Conservation (phyloP, 2,888 invertebrate genomes). For the Protodeltote pygarga region DNA sequence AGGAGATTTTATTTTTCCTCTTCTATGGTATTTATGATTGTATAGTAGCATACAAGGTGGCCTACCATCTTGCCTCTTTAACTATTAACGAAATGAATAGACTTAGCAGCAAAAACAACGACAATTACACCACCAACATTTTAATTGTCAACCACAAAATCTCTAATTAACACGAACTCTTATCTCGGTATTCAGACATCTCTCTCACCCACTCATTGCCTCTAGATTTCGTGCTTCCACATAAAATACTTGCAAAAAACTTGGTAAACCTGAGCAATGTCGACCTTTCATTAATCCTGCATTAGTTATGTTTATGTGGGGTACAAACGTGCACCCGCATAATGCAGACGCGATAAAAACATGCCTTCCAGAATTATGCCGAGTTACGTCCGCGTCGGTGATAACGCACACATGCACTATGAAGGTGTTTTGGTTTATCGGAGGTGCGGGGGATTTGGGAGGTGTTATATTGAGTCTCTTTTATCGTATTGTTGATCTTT, state of each 20-base stretch:
- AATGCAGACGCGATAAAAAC: slow-evolving; percentile 59
- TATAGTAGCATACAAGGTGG: no score
- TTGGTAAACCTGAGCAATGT: slow-evolving; percentile 44
- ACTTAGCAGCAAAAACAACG: no score
- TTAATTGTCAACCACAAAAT: no score
- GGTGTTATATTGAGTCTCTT: no score
- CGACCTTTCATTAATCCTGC: slow-evolving; percentile 57
- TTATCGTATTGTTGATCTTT: no score
- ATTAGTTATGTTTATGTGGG: slow-evolving; percentile 54
- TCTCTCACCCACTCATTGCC: slow-evolving; percentile 27
- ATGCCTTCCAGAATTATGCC: slow-evolving; percentile 56
- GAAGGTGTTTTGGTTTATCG: slow-evolving; percentile 10
- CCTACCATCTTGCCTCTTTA: no score
- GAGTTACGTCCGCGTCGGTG: slow-evolving; percentile 31
- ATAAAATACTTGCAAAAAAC: slow-evolving; percentile 45
- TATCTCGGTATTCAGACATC: no score
- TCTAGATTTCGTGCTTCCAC: slow-evolving; percentile 42
- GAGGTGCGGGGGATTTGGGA: not conserved
- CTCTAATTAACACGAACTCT: no score
- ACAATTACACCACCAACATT: no score
- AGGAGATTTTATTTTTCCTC: no score
- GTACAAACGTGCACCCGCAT: slow-evolving; percentile 58
- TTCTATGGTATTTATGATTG: no score
- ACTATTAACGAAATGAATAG: no score
- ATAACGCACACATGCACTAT: slow-evolving; percentile 18